Percentiles rank a stretch among this genome's conserved stretches.
Evolutionary conservation across 64 coral and sea anemone genomes (phyloP).

Genomic region (Pocillopora damicornis): DNA sequence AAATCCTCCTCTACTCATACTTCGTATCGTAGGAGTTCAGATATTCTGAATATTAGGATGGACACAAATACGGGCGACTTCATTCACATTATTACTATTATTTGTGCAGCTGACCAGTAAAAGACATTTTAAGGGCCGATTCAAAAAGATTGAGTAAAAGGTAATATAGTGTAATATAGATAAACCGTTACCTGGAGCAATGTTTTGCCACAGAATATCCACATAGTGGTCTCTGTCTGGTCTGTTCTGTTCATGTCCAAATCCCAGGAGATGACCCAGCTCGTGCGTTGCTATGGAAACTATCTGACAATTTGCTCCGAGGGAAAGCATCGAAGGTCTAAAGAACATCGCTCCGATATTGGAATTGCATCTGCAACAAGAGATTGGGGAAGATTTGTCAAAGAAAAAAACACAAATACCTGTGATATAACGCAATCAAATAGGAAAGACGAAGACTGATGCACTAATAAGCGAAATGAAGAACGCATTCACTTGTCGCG

Average conservation of each 20-base stretch:
- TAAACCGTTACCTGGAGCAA: not conserved
- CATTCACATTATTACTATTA: too few species aligned
- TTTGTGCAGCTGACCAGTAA: too few species aligned
- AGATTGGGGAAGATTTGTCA: not conserved
- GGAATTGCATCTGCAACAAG: constrained; percentile 20
- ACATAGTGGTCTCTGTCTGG: constrained; percentile 34
- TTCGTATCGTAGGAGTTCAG: too few species aligned
- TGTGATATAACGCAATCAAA: not conserved
- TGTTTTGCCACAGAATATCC: constrained; percentile 17
- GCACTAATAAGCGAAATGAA: too few species aligned
- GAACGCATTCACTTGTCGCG: too few species aligned
- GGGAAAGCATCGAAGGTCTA: constrained; percentile 6
- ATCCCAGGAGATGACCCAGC: constrained; percentile 22
- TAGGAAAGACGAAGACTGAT: not conserved
- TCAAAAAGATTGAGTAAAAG: too few species aligned
- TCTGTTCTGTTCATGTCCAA: constrained; percentile 26
- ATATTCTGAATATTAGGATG: too few species aligned
- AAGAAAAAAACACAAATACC: not conserved
- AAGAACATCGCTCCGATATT: not conserved
- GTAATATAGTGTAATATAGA: not conserved
- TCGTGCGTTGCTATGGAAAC: constrained; percentile 9
- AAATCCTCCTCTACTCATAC: too few species aligned
- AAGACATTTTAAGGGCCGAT: too few species aligned
- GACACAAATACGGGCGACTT: too few species aligned
- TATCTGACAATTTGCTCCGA: not conserved